Conservation (phyloP, 2,888 invertebrate species). For the Tiphia femorata region DNA sequence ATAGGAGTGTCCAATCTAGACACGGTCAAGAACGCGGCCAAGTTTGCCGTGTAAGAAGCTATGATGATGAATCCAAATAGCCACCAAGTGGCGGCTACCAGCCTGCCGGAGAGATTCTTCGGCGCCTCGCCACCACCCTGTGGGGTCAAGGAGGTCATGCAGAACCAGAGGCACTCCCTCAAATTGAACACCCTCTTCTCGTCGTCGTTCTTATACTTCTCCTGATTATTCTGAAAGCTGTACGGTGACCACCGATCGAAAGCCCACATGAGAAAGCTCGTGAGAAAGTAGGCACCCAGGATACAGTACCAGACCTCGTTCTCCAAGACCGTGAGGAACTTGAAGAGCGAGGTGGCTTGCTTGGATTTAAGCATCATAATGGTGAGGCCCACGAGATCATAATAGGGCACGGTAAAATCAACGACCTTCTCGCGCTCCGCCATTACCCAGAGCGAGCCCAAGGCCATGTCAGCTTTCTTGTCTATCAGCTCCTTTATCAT, state of each 20-base stretch:
- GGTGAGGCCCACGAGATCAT: conserved; percentile 96
- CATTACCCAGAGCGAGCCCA: conserved; percentile 96
- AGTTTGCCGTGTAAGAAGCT: conserved; percentile 97
- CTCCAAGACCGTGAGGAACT: conserved; percentile 96
- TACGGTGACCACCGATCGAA: conserved; percentile 98
- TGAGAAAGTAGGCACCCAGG: conserved; percentile 94
- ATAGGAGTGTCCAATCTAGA: conserved; percentile 93
- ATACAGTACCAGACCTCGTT: conserved; percentile 98
- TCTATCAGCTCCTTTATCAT: conserved; percentile 85
- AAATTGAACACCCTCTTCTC: conserved; percentile 95
- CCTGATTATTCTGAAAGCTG: conserved; percentile 94
- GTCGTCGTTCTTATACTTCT: conserved; percentile 92
- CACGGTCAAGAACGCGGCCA: conserved; percentile 96
- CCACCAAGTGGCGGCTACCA: conserved; percentile 99
- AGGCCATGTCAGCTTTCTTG: conserved; percentile 92
- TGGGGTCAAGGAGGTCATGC: conserved; percentile 98
- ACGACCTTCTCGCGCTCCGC: conserved; percentile 97
- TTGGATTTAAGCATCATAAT: conserved; percentile 94
- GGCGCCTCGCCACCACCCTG: conserved; percentile 96
- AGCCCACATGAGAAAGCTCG: conserved; percentile 93
- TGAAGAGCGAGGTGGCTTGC: conserved; percentile 92
- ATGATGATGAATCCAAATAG: conserved; percentile 98
- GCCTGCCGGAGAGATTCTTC: conserved; percentile 93
- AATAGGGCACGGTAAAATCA: conserved; percentile 98
- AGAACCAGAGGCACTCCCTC: conserved; percentile 98